A percentile compares a stretch with the other conserved stretches of the same genome.
These are phyloP conservation scores for Moxostoma hubbsi DNA, from an alignment of 2,797 vertebrate species.

Conservation along the genomic window DNA sequence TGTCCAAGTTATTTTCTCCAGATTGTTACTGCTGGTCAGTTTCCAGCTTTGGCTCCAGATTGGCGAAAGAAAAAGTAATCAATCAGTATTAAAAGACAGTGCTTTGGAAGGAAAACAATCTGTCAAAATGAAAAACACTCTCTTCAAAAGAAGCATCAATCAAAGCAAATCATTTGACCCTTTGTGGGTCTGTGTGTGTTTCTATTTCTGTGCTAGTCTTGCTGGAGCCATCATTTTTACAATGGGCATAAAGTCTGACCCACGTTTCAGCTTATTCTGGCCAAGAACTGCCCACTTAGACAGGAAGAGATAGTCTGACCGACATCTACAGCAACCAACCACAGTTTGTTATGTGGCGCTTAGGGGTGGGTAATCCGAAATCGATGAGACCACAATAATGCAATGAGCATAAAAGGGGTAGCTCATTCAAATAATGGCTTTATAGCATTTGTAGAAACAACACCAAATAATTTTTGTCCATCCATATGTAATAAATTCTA, in stretches of 20 bases:
- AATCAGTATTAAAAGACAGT: slow-evolving; percentile 10
- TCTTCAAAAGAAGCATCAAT: neutral
- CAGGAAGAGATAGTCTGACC: neutral
- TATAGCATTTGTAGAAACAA: neutral
- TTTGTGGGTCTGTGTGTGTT: neutral
- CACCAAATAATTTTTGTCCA: too few species aligned
- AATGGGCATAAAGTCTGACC: neutral
- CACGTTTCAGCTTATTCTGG: neutral
- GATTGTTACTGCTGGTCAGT: slow-evolving; percentile 19
- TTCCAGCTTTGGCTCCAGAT: slow-evolving; percentile 2
- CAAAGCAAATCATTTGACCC: neutral
- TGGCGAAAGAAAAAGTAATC: slow-evolving; percentile 29
- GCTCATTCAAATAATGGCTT: neutral
- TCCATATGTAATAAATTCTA: too few species aligned
- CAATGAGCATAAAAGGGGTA: too few species aligned
- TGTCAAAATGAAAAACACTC: slow-evolving; percentile 21
- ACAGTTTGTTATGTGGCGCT: too few species aligned
- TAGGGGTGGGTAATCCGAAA: too few species aligned
- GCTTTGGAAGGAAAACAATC: slow-evolving; percentile 33
- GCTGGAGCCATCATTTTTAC: neutral
- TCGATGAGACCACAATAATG: too few species aligned
- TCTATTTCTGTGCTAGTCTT: neutral
- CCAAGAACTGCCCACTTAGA: neutral
- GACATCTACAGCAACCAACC: too few species aligned
- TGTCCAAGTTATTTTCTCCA: neutral